Evolutionary conservation across 2,888 invertebrate species (phyloP).

Genomic region (Brachypterus glaber): DNA sequence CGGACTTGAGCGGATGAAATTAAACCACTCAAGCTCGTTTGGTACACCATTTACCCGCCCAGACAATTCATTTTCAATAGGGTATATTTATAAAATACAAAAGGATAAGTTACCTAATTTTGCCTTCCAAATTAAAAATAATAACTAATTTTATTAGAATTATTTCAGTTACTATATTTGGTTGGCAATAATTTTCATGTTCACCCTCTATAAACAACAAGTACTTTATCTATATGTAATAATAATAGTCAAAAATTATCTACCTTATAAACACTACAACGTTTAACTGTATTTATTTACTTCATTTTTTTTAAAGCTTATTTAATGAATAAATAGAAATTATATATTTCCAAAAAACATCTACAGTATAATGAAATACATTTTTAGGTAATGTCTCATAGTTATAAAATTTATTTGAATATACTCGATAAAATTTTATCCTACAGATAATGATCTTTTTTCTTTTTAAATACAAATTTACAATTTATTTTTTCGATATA

Average conservation of each 20-base stretch:
- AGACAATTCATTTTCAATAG: too few relatives aligned
- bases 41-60: too few relatives aligned
- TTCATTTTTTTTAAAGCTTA: conserved; percentile 27
- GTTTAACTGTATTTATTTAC: conserved; percentile 26
- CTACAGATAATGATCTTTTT: conserved; percentile 26
- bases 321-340: conserved; percentile 27
- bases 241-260: conserved; percentile 30
- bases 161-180: too few relatives aligned
- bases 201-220: background rate
- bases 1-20: too few relatives aligned
- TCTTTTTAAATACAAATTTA: conserved; percentile 34
- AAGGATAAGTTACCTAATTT: too few relatives aligned
- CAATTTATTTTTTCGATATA: conserved; percentile 31
- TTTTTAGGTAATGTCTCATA: conserved; percentile 30
- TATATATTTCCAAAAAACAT: conserved; percentile 29
- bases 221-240: conserved; percentile 15
- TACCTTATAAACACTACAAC: conserved; percentile 31
- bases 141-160: too few relatives aligned
- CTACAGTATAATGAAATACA: conserved; percentile 34
- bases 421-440: conserved; percentile 29
- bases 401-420: conserved; percentile 35
- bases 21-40: too few relatives aligned
- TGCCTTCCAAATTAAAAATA: too few relatives aligned
- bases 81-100: too few relatives aligned
- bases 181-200: too few relatives aligned